Conservation (phyloP, 2,888 invertebrate genomes). For the Disparrhopalites patrizii region DNA sequence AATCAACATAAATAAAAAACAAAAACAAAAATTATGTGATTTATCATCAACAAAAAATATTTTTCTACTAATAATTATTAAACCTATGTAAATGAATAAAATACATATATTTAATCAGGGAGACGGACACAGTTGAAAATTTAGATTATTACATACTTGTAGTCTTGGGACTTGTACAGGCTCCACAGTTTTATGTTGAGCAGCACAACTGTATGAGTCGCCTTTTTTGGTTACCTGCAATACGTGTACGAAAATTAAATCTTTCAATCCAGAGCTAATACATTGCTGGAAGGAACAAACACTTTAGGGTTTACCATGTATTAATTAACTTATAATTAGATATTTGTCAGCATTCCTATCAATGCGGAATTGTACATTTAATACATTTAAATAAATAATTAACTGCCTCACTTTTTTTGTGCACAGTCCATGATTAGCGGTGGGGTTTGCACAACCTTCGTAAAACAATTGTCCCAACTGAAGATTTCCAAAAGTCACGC, state of each 20-base stretch:
- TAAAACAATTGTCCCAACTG: not conserved
- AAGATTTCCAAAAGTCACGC: not conserved
- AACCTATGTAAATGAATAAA: no score
- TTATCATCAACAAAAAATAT: no score
- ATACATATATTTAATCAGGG: no score
- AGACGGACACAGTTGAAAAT: no score
- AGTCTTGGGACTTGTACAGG: not conserved
- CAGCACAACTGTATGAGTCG: not conserved
- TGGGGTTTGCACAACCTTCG: not conserved
- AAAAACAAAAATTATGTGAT: no score
- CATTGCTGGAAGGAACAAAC: not conserved
- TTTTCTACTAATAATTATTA: no score
- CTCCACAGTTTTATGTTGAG: not conserved
- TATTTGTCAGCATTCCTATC: no score
- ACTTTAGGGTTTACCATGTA: not conserved
- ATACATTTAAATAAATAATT: not conserved
- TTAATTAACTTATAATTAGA: no score
- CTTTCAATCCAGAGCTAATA: no score
- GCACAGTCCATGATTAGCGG: not conserved
- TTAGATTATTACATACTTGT: no score
- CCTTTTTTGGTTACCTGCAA: constrained; percentile 2
- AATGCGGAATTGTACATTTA: not conserved
- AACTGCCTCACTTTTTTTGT: constrained; percentile 1
- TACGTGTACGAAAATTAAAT: not conserved
- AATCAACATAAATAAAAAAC: no score